Conservation (phyloP, 2,797 vertebrate species). For the Glyptemys insculpta region DNA sequence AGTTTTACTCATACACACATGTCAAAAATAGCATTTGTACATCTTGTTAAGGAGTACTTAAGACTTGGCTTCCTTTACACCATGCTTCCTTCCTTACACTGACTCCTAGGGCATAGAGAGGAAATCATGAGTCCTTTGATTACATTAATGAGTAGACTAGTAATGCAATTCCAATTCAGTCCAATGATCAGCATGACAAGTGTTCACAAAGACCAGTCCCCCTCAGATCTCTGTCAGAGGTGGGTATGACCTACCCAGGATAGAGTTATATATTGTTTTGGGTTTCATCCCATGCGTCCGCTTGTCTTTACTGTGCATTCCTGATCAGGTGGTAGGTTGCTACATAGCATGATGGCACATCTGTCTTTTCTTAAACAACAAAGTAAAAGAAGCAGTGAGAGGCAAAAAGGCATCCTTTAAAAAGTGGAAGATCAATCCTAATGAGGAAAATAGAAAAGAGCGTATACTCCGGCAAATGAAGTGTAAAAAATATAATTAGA, state of each 20-base stretch:
- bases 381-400: too few species aligned
- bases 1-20: background rate
- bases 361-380: background rate
- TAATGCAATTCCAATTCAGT: background rate
- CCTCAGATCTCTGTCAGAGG: background rate
- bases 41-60: background rate
- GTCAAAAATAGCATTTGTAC: background rate
- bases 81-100: background rate
- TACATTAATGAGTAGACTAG: rapidly evolving
- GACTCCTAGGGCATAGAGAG: background rate
- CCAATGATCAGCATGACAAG: rapidly evolving
- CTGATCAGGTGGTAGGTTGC: background rate
- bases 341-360: rapidly evolving
- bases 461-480: too few species aligned
- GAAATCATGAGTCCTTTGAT: background rate
- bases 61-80: background rate
- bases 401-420: too few species aligned
- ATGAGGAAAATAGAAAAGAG: too few species aligned
- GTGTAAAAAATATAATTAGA: too few species aligned
- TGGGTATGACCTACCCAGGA: background rate
- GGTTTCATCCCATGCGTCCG: background rate
- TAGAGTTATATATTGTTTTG: background rate
- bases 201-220: background rate
- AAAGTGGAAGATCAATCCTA: too few species aligned
- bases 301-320: background rate